Evolutionary conservation across 1,140 invertebrate genomes (phyloP).

Genomic region (Brachionus sp.): DNA sequence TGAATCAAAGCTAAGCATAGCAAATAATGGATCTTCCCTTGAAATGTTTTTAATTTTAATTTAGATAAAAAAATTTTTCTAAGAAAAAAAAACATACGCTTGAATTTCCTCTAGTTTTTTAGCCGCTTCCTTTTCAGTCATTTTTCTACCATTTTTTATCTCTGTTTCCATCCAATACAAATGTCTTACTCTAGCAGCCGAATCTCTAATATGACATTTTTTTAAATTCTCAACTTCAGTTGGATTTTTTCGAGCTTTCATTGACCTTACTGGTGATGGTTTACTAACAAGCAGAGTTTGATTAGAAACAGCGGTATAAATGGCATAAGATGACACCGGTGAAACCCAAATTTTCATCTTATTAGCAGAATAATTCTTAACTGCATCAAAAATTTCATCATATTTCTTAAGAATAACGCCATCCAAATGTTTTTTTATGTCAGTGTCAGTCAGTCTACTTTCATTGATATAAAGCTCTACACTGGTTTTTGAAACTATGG

Average conservation of each 20-base stretch:
- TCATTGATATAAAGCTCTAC: neutral
- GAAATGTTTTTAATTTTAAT: neutral
- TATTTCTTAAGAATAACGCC: neutral
- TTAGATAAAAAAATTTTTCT: neutral
- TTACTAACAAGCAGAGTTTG: neutral
- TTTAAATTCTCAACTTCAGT: conserved; percentile 83
- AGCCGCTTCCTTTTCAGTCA: neutral
- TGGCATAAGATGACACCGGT: conserved; percentile 26
- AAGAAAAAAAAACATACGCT: neutral
- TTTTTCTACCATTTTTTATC: neutral
- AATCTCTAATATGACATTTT: conserved; percentile 66
- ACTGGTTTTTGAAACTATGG: conserved; percentile 63
- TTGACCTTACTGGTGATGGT: conserved; percentile 25
- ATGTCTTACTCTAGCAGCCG: conserved; percentile 24
- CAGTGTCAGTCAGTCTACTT: neutral
- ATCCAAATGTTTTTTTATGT: neutral
- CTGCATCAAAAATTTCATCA: neutral
- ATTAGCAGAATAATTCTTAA: neutral
- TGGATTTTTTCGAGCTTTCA: conserved; percentile 85
- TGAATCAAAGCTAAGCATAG: conserved; percentile 76
- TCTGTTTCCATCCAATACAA: conserved; percentile 24
- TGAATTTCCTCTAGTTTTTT: conserved; percentile 29
- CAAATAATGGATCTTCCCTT: conserved; percentile 70
- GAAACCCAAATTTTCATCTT: conserved; percentile 30
- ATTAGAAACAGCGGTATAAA: neutral